Evolutionary conservation across 2,888 invertebrate genomes (phyloP).

Genomic region (Aporophyla nigra): DNA sequence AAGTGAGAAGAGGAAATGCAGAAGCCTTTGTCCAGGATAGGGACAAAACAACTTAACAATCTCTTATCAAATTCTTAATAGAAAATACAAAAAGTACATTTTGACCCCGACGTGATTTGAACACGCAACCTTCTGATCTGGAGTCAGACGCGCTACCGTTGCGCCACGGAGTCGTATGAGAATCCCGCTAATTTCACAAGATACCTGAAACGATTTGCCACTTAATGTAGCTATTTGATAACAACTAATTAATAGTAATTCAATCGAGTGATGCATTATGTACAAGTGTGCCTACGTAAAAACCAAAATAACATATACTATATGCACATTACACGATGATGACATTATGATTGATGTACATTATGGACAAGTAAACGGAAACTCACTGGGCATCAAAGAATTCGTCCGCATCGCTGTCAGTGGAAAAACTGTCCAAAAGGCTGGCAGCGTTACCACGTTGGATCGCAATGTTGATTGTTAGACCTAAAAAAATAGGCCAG

Average conservation of each 20-base stretch:
- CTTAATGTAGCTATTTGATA: slow-evolving; percentile 29
- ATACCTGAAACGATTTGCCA: slow-evolving; percentile 14
- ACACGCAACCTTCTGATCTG: slow-evolving; percentile 99
- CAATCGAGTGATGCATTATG: neutral
- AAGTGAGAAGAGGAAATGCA: neutral
- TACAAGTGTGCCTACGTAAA: neutral
- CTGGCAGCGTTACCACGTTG: no score
- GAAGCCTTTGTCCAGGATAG: neutral
- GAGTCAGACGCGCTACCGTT: slow-evolving; percentile 99
- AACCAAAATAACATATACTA: no score
- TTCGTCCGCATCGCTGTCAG: no score
- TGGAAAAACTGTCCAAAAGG: no score
- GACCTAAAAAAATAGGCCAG: no score
- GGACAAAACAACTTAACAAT: neutral
- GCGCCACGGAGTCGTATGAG: slow-evolving; percentile 95
- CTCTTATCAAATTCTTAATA: neutral
- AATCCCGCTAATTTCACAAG: neutral
- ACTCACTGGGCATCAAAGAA: no score
- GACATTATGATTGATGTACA: no score
- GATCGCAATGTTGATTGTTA: no score
- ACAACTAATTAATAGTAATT: neutral
- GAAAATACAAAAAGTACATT: slow-evolving; percentile 21
- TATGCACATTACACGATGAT: no score
- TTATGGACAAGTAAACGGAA: no score
- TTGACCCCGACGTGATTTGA: slow-evolving; percentile 99